Percentiles rank a stretch among this genome's conserved stretches.
Conservation (phyloP, 2,888 invertebrate genomes). For the Drosophila anceps region DNA sequence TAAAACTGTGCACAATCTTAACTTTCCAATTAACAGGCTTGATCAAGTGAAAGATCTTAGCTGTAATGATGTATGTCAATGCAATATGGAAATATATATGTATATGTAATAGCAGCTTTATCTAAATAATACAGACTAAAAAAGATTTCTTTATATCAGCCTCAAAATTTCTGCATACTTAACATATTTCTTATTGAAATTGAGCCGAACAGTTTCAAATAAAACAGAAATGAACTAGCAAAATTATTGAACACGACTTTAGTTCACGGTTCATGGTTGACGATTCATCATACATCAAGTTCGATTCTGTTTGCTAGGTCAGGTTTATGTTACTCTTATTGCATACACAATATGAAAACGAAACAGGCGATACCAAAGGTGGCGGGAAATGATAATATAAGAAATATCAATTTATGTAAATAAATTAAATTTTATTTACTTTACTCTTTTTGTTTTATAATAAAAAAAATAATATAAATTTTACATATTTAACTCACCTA, state of each 20-base stretch:
- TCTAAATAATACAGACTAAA: background rate
- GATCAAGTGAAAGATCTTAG: slow-evolving; percentile 4
- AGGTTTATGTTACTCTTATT: slow-evolving; percentile 15
- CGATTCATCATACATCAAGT: slow-evolving; percentile 6
- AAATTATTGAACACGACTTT: background rate
- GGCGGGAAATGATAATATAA: background rate
- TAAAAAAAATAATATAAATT: background rate
- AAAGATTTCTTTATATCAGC: background rate
- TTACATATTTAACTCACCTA: slow-evolving; percentile 13
- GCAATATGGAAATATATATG: background rate
- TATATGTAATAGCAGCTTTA: background rate
- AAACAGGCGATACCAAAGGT: no score
- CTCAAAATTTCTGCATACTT: background rate
- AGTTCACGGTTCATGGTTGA: slow-evolving; percentile 2
- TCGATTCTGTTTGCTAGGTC: slow-evolving; percentile 32
- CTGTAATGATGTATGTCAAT: background rate
- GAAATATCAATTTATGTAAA: background rate
- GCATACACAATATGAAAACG: background rate
- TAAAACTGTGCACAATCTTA: slow-evolving; percentile 10
- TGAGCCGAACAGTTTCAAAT: background rate
- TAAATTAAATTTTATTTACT: background rate
- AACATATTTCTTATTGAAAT: background rate
- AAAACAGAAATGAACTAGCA: background rate
- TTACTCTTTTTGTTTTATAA: background rate
- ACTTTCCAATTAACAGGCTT: slow-evolving; percentile 17